Evolutionary conservation across 2,113 vertebrate species (phyloP), one percentile per base, ranked within the genome.

Genomic region (Stigmatopora nigra): DNA sequence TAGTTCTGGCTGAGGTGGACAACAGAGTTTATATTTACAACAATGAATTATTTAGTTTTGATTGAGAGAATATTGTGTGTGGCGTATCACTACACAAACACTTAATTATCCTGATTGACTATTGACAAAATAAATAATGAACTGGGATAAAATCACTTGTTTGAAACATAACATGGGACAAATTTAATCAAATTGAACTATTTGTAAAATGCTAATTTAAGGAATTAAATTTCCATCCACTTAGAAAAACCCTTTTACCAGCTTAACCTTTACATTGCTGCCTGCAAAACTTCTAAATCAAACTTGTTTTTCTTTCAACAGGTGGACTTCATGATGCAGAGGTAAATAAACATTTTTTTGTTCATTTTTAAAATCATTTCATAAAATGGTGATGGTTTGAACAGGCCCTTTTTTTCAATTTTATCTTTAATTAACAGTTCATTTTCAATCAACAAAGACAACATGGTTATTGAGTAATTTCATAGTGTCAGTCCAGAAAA

Each of bases 1-100:
- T 17, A 61, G 55, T 64, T 19, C 51, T 63, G 68, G 13, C 51
- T 63, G 68, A 11, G 55, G 41, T 25, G 25, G 25, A 31, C 56
- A 17, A 53, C 0, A 1, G 25, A 35, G 53, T 25, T 61, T 7
- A 25, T 7, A 25, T 68, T 58, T 64, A 48, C 20, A 53, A 4
- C 1, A 5, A 4, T 20, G 16, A 61, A 46, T 38, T 36, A 31
- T 17, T 62, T 25, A 9, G 48, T 3, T 25, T 64, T 61, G 60
- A 12, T 68, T 69, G 41, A 25, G 17, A 25, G 31, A 22, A 22
- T 11, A n/a, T 17, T 41, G 22, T 36, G 20, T 67, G 45, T 48
- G 3, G 38, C 9, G 2, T 41, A 41, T 41, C 3, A 53, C 10
- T 2, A 41, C 10, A n/a, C 20, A 60, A 25, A 10, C 61, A 16